Evolutionary conservation across 2,113 vertebrate species (phyloP), one percentile per base, ranked within the genome.

Genomic region (Macquaria australasica): DNA sequence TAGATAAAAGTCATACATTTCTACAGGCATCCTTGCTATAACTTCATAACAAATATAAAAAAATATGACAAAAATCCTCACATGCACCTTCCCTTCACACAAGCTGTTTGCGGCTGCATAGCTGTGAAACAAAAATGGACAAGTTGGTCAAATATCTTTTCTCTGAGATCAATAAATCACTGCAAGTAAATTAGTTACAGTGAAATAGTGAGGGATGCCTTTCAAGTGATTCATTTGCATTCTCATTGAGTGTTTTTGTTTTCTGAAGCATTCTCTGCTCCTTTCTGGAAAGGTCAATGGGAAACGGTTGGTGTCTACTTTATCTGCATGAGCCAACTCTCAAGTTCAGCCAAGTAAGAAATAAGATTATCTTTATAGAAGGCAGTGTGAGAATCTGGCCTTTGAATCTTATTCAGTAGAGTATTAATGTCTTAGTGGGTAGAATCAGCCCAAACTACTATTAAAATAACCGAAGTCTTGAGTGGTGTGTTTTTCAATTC

Each of bases 171-270:
- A 79, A 94, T 93, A 91, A 88, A 89, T 94, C 92, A 92, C 86
- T 83, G 82, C 70, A 84, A 77, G 81, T 81, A 69, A 91, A 80
- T 85, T 39, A 86, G 73, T 67, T 82, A 89, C 82, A 81, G 82
- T 84, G 81, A 81, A 82, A 85, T 25, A 43, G 67, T 86, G 88
- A 90, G 83, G 81, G 80, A 87, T 63, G 88, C 84, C 87, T 85
- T 89, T 82, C 86, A 83, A 89, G 73, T 78, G 70, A 85, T 77
- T 83, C 88, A 92, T 95, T 95, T 92, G 92, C 94, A 94, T 94
- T 94, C 94, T 92, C 94, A 95, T 93, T 91, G 90, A 92, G 79
- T 87, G 86, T 91, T 92, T 93, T 94, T 94, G 90, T 95, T 94
- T 94, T 93, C 85, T 71, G 60, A 90, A 83, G 89, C 88, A 75